phyloP scores from a whole-genome alignment of 2,888 invertebrate species.

The Agrotis ipsilon region DNA sequence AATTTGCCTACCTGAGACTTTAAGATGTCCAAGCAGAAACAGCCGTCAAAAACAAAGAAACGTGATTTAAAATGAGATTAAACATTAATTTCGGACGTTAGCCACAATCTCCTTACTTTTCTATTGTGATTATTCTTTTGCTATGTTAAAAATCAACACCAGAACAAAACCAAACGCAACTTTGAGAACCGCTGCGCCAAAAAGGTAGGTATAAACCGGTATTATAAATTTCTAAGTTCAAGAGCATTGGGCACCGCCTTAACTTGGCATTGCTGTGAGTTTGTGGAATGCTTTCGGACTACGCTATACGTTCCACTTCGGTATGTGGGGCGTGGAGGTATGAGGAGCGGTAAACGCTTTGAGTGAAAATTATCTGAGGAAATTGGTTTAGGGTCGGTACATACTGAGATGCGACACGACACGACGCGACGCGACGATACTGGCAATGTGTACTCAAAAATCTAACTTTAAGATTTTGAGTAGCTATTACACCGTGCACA shows the following conservation, averaged over 20 bases:
- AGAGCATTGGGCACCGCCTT: conserved; percentile 25
- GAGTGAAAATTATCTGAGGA: background rate
- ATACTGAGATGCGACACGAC: no score
- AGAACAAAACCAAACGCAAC: background rate
- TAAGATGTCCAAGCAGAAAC: no score
- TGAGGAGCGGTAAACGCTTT: background rate
- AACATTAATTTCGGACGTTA: no score
- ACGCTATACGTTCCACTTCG: conserved; percentile 8
- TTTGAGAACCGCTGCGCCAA: conserved; percentile 26
- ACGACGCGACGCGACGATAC: no score
- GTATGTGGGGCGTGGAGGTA: conserved; percentile 19
- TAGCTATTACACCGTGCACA: no score
- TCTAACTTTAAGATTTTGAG: no score
- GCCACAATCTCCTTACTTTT: no score
- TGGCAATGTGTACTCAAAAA: no score
- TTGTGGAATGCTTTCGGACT: conserved; percentile 31
- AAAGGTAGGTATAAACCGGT: conserved; percentile 25
- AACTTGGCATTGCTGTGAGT: conserved; percentile 14
- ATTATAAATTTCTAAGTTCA: conserved; percentile 51
- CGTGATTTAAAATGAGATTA: no score
- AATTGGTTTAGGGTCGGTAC: background rate
- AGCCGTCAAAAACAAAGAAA: no score
- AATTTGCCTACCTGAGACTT: no score
- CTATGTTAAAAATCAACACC: background rate
- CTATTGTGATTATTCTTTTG: no score